Evolutionary conservation across 2,797 vertebrate species (phyloP).

Genomic region (Tragopan temminckii): DNA sequence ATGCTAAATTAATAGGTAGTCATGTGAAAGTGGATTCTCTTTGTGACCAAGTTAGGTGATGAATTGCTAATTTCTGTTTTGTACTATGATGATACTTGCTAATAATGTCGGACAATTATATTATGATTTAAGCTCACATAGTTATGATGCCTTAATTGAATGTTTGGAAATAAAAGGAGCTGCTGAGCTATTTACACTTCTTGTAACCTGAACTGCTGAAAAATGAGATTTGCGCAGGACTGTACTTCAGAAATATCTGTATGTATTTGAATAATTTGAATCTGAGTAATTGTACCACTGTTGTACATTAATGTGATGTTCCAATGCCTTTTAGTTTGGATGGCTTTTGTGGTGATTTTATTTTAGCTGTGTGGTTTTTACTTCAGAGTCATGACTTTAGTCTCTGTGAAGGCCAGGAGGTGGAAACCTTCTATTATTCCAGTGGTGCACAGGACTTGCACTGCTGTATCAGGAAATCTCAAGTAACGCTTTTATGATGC

Average conservation of each 20-base stretch:
- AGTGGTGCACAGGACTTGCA: background rate
- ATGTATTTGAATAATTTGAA: background rate
- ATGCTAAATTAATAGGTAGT: background rate
- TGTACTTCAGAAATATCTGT: background rate
- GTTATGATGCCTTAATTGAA: constrained; percentile 55
- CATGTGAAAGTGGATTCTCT: background rate
- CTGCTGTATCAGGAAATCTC: constrained; percentile 50
- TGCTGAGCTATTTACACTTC: background rate
- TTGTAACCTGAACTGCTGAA: constrained; percentile 22
- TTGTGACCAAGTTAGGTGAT: background rate
- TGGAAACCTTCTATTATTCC: constrained; percentile 52
- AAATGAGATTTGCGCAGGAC: background rate
- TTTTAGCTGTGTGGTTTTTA: constrained; percentile 22
- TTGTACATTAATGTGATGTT: background rate
- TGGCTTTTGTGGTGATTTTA: constrained; percentile 20
- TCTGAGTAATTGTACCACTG: background rate
- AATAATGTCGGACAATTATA: constrained; percentile 5
- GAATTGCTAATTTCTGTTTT: constrained; percentile 29
- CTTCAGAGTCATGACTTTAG: constrained; percentile 39
- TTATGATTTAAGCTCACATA: background rate
- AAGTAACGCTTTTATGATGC: constrained; percentile 37
- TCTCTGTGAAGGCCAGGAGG: constrained; percentile 57
- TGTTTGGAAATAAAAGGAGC: constrained; percentile 20
- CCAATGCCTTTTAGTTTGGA: background rate
- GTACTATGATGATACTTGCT: background rate